Percentiles rank a stretch among this genome's conserved stretches.
These are phyloP conservation scores for Hymenopus coronatus DNA, from an alignment of 2,888 invertebrate species.

Conservation along the genomic window DNA sequence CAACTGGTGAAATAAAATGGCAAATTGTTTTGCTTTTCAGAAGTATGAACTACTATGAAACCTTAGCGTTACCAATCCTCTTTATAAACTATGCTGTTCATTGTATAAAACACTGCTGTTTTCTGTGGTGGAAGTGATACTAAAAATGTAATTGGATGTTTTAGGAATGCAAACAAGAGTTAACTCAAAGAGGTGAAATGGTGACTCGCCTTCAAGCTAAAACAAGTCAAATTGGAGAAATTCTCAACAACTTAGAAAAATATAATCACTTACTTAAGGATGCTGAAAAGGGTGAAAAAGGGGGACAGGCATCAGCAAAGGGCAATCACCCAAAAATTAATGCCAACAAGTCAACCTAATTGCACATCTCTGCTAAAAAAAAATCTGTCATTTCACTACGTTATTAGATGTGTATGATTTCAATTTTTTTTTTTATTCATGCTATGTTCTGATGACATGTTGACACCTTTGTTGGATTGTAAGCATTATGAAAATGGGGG, in stretches of 20 bases:
- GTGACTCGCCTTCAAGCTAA: conserved; percentile 92
- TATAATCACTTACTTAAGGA: conserved; percentile 72
- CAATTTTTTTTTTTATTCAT: not conserved
- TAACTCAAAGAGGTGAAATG: conserved; percentile 95
- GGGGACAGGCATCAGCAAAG: conserved; percentile 13
- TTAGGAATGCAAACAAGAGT: conserved; percentile 91
- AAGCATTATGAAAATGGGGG: not conserved
- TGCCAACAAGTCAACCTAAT: not conserved
- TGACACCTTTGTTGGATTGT: not conserved
- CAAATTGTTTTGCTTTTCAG: too few species aligned
- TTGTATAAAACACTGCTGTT: not conserved
- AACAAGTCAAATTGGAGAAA: conserved; percentile 92
- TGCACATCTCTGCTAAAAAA: not conserved
- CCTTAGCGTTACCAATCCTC: too few species aligned
- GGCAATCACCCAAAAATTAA: conserved; percentile 13
- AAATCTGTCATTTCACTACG: not conserved
- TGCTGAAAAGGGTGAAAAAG: conserved; percentile 48
- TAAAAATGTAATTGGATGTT: conserved; percentile 38
- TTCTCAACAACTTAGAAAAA: conserved; percentile 86
- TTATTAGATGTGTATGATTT: not conserved
- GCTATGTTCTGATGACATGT: not conserved
- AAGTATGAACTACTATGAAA: too few species aligned
- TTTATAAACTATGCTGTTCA: not conserved
- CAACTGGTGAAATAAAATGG: too few species aligned
- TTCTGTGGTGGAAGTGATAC: not conserved